Conservation (phyloP, 2,113 vertebrate genomes). For the Eulemur rufifrons region DNA sequence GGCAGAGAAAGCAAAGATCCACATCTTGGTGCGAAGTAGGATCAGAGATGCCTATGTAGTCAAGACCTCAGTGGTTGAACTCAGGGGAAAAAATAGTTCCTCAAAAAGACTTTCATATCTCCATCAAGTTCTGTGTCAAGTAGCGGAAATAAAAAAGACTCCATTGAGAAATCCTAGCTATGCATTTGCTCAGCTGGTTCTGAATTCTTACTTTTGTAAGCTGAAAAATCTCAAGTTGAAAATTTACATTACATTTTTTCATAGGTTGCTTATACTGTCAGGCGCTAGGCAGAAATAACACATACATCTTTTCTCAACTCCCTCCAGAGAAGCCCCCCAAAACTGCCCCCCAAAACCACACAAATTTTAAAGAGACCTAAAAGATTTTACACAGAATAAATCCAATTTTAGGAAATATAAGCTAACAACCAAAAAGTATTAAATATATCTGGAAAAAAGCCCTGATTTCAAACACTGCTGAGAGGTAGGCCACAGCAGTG, state of each 20-base stretch:
- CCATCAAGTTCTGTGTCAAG: neutral
- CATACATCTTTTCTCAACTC: neutral
- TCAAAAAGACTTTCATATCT: neutral
- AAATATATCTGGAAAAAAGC: neutral
- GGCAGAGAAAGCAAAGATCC: neutral
- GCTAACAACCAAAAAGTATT: neutral
- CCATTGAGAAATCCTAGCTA: neutral
- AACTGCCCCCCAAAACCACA: too few species aligned
- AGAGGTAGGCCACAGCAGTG: neutral
- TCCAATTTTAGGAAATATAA: neutral
- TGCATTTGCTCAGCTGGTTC: neutral
- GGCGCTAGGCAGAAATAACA: neutral
- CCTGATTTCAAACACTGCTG: neutral
- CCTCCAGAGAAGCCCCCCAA: too few species aligned
- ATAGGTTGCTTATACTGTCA: neutral
- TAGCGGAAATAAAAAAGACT: neutral
- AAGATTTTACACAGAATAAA: neutral
- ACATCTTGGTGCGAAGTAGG: neutral
- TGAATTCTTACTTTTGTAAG: neutral
- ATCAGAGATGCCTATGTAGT: neutral
- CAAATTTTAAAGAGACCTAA: neutral
- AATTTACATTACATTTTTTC: neutral
- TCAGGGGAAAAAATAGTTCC: neutral
- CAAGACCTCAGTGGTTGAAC: neutral
- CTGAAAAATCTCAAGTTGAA: neutral